A percentile compares a stretch with the other conserved stretches of the same genome.
phyloP scores from a whole-genome alignment of 2,888 invertebrate species.

The Sussaba pulchella region DNA sequence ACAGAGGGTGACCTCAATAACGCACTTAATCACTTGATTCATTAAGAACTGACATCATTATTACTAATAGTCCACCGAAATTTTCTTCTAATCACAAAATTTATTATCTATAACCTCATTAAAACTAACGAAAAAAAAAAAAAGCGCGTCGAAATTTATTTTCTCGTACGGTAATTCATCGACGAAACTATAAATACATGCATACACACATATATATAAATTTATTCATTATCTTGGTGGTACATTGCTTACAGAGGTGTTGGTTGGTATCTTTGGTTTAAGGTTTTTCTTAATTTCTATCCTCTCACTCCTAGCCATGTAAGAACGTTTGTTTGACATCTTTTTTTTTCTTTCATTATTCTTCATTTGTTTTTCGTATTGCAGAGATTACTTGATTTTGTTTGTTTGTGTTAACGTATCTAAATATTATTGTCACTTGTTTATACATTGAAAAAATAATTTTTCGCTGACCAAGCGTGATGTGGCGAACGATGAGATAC shows the following conservation, averaged over 20 bases:
- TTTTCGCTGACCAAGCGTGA: neutral
- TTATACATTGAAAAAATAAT: constrained; percentile 37
- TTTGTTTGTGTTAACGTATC: constrained; percentile 77
- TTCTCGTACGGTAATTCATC: constrained; percentile 20
- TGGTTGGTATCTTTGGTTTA: constrained; percentile 83
- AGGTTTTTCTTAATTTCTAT: constrained; percentile 70
- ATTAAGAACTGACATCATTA: constrained; percentile 48
- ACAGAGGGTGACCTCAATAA: constrained; percentile 30
- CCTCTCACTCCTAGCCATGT: constrained; percentile 69
- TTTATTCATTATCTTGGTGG: constrained; percentile 74
- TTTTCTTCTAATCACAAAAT: neutral
- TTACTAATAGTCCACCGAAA: constrained; percentile 21
- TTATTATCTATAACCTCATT: constrained; percentile 26
- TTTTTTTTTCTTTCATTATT: constrained; percentile 59
- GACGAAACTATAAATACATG: neutral
- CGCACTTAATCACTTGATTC: constrained; percentile 44
- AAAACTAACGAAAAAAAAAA: constrained; percentile 37
- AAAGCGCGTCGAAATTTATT: constrained; percentile 30
- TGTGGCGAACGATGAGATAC: constrained; percentile 9
- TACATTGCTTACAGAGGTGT: constrained; percentile 78
- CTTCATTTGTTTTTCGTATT: constrained; percentile 67
- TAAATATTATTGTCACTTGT: constrained; percentile 47
- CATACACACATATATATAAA: neutral
- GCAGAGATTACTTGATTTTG: constrained; percentile 82
- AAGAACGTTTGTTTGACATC: constrained; percentile 69